Evolutionary conservation across 2,113 vertebrate genomes (phyloP), one percentile per base, ranked within the genome.

Genomic region (Penelope pileata): DNA sequence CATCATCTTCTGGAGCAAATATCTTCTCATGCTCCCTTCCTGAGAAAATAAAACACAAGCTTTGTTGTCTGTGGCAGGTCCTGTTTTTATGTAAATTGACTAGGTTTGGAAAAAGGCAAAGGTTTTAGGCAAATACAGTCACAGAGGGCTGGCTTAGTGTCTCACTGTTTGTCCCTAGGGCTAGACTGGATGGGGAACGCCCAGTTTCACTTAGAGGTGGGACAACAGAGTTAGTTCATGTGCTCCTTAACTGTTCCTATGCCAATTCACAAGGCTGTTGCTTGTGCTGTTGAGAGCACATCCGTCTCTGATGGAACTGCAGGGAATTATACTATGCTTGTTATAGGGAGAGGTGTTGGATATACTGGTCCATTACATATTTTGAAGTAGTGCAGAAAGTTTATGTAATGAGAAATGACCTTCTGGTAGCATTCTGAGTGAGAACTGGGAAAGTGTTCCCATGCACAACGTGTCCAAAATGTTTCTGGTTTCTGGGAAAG

Each of bases 401-500:
- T 89, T 92, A 62, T 76, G 51, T 53, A 86, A 86, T 63, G 83
- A 94, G 88, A 88, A 91, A 75, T 48, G 27, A 74, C 59, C 45
- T 77, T 67, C 74, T 86, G 77, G 83, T 32, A 95, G 63, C 9
- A 3, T 63, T 94, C 77, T 69, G 59, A 86, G n/a, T 45, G 60
- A 93, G 70, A 48, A 83, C 59, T 91, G 53, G 42, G 68, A 56
- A 88, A 53, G 32, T 23, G 67, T 76, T 72, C 51, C 83, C 59
- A 50, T 76, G 66, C 38, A 87, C 36, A 66, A 66, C 51, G 76
- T 26, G 70, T 88, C 62, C 80, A 91, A 94, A 93, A 34, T 56
- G 56, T 78, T 63, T 75, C 38, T 90, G 42, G 40, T 90, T 90
- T 86, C 78, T 91, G 87, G 66, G 76, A 94, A 92, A 95, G 79